Base-by-base conservation (phyloP, 1,140 invertebrate genomes). In the Macrostomum lignano region DNA sequence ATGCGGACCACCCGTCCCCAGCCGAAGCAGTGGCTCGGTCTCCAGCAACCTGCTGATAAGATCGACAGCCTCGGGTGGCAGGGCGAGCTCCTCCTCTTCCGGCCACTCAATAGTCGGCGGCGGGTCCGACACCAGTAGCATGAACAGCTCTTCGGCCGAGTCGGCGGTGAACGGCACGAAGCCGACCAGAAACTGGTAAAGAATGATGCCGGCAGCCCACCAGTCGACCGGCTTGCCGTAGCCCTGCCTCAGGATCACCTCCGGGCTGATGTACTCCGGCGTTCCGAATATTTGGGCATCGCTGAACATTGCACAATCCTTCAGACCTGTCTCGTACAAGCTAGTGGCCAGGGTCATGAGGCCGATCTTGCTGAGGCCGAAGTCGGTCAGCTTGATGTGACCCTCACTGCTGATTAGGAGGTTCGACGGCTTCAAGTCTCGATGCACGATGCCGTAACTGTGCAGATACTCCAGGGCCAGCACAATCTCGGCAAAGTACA, bases 341-440 rank as follows among this genome's bases (percentile, higher is more conserved):
- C 91, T 93, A 11, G 84, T 93, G 1, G 86, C 82, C 65, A 93
- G 64, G 33, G 79, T 88, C 84, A 93, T 93, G 7, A 93, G 62
- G 36, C 86, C 84, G 71, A 94, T 88, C 63, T 93, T 93, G 46
- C 79, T 88, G 29, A 93, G 66, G 35, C 91, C 91, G 62, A 98
- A 98, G 62, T 98, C 91, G 4, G 91, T 98, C 19, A 98, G 62
- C 58, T 98, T 98, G n/a, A 98, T 94, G 49, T 98, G 91, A 14
- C 91, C 91, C 31, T 88, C 62, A 10, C 79, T 77, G 36, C 86
- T 98, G 46, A 98, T 94, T 9, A 98, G 65, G 36, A 98, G 65
- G 62, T 73, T 79, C 55, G 70, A 67, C n/a, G 91, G 91, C 61
- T 98, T 98, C n/a, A 98, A 64, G 64, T 98, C 91, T 34, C 84